Conservation (phyloP, 2,888 invertebrate genomes). For the Corythucha ciliata region DNA sequence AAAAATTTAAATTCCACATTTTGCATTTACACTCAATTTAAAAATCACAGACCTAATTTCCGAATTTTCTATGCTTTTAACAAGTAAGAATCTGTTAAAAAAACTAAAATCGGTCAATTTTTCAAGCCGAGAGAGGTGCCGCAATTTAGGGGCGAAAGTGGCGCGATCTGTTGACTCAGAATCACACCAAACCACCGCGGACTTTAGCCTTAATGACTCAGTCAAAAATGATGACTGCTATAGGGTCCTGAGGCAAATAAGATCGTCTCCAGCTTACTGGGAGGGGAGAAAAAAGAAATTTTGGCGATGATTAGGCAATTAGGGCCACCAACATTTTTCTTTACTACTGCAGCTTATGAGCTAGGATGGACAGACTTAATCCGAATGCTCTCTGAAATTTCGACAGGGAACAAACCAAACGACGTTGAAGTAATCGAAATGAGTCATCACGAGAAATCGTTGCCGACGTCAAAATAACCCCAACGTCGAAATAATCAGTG, state of each 20-base stretch:
- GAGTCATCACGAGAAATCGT: constrained; percentile 27
- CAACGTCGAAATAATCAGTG: too few species aligned
- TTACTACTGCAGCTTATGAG: constrained; percentile 31
- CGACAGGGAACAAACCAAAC: constrained; percentile 14
- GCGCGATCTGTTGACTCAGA: too few species aligned
- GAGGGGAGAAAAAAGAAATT: constrained; percentile 33
- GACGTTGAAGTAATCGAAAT: constrained; percentile 24
- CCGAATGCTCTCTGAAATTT: constrained; percentile 14
- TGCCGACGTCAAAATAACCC: constrained; percentile 33
- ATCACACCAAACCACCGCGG: too few species aligned
- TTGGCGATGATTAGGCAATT: constrained; percentile 33
- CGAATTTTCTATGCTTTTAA: too few species aligned
- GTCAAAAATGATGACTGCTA: constrained; percentile 2
- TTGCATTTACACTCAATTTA: too few species aligned
- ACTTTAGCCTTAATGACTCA: too few species aligned
- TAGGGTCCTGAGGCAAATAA: constrained; percentile 6
- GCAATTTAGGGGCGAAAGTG: too few species aligned
- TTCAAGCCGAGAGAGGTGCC: too few species aligned
- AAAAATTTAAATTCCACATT: too few species aligned
- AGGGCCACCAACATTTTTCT: constrained; percentile 31
- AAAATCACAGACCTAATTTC: too few species aligned
- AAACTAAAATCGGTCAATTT: too few species aligned
- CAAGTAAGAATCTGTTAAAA: too few species aligned
- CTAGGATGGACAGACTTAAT: constrained; percentile 29
- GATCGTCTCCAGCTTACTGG: constrained; percentile 32